Conservation (phyloP, 2,888 invertebrate species). For the Polymixis flavicincta region DNA sequence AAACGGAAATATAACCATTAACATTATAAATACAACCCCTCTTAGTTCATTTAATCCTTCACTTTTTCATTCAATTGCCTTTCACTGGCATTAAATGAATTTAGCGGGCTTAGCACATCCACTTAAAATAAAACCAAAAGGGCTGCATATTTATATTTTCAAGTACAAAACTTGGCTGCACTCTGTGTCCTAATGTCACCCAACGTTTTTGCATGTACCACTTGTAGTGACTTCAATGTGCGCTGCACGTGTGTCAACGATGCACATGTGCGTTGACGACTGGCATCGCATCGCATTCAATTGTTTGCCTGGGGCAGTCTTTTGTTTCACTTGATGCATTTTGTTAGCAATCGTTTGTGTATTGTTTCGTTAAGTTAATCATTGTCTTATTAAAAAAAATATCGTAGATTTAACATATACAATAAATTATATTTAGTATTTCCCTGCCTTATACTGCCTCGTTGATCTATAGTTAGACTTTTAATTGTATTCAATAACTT, state of each 20-base stretch:
- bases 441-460: too few relatives aligned
- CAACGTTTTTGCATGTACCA: slow-evolving; percentile 53
- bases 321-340: slow-evolving; percentile 42
- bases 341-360: slow-evolving; percentile 41
- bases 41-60: too few relatives aligned
- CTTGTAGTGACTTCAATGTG: slow-evolving; percentile 66
- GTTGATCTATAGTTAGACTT: too few relatives aligned
- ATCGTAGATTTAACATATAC: not conserved
- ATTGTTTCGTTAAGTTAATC: too few relatives aligned
- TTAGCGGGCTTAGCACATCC: too few relatives aligned
- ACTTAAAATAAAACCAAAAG: not conserved
- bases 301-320: slow-evolving; percentile 64
- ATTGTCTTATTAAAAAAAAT: not conserved
- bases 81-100: too few relatives aligned
- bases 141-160: not conserved
- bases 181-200: slow-evolving; percentile 8
- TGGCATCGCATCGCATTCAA: slow-evolving; percentile 40
- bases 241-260: slow-evolving; percentile 71
- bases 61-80: too few relatives aligned
- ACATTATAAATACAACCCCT: too few relatives aligned
- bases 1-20: too few relatives aligned
- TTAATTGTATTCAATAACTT: too few relatives aligned
- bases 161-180: not conserved
- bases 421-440: too few relatives aligned
- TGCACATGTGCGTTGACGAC: slow-evolving; percentile 67